phyloP scores from a whole-genome alignment of 2,113 vertebrate genomes.

The Apodemus speciosus region DNA sequence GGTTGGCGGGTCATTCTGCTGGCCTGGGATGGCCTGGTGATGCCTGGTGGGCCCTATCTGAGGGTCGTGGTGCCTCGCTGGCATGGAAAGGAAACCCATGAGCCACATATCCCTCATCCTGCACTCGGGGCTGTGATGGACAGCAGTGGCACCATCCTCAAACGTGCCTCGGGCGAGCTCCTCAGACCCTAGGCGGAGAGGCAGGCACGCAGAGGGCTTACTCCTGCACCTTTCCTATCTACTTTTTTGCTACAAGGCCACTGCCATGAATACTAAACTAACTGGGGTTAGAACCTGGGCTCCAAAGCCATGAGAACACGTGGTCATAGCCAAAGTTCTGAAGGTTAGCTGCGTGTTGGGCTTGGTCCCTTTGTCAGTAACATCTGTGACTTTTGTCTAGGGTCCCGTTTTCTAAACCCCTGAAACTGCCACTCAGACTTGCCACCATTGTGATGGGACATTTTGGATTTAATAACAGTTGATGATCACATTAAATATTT shows the following conservation, averaged over 20 bases:
- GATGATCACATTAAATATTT: slow-evolving; percentile 71
- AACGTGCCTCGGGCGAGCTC: fast-evolving
- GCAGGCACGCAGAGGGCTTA: background rate
- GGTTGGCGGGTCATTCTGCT: background rate
- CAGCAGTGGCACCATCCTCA: background rate
- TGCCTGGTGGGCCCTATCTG: background rate
- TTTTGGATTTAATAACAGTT: slow-evolving; percentile 66
- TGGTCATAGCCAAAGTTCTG: background rate
- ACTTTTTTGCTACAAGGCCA: background rate
- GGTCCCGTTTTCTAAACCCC: slow-evolving; percentile 64
- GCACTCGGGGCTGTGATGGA: background rate
- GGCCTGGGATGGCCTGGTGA: background rate
- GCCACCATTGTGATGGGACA: slow-evolving; percentile 65
- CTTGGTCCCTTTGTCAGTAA: background rate
- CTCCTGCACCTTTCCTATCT: background rate
- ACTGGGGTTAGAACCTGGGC: background rate
- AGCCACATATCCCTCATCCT: fast-evolving
- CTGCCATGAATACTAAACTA: background rate
- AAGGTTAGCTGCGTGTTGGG: background rate
- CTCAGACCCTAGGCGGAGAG: too few relatives aligned
- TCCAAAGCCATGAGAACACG: background rate
- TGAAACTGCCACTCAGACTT: slow-evolving; percentile 70
- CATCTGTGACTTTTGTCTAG: background rate
- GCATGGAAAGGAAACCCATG: background rate
- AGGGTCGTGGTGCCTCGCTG: background rate